Base-by-base conservation (phyloP, 2,113 vertebrate genomes). In the Cygnus atratus region DNA sequence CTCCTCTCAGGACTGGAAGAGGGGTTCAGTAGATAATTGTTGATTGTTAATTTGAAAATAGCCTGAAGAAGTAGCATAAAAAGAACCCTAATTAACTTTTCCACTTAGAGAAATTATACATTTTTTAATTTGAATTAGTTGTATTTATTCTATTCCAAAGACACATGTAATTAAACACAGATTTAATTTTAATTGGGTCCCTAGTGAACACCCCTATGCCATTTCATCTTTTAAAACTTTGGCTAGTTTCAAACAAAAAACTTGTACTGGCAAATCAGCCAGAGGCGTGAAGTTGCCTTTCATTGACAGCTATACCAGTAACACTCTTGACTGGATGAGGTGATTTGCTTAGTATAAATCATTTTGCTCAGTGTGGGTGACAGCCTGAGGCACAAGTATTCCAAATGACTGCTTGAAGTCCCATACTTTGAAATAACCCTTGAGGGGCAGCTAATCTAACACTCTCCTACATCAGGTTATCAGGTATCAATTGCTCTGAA, bases 201-300 rank as follows among this genome's bases (percentile, higher is more conserved):
- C 83, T 57, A 71, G 55, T 72, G 79, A 92, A 88, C 26, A 88
- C 3, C 33, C 24, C 4, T 68, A 46, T 67, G 75, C 10, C 20
- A 72, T 94, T 93, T 71, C 75, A 25, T 92, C 72, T 95, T 83
- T 84, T 78, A 80, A 92, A 86, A 90, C 29, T 92, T 94, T 41
- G 61, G 39, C 26, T 79, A 62, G 37, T 82, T 92, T 89, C 67
- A 84, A 84, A 88, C 26, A 68, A 70, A 89, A 90, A 76, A 43
- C 33, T 85, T 85, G 21, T 57, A 77, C 28, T 80, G 18, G 15
- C 13, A 93, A 74, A 95, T 92, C 61, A 91, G 72, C 83, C 82
- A 81, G 79, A 90, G 90, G 85, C 79, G 63, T 80, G 74, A 61
- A 41, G 37, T 68, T 93, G 33, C 33, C 31, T 96, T 90, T 90